Percentiles rank a stretch among this genome's conserved stretches.
Evolutionary conservation across 2,797 vertebrate species (phyloP).

Genomic region (Myotis findleyi): DNA sequence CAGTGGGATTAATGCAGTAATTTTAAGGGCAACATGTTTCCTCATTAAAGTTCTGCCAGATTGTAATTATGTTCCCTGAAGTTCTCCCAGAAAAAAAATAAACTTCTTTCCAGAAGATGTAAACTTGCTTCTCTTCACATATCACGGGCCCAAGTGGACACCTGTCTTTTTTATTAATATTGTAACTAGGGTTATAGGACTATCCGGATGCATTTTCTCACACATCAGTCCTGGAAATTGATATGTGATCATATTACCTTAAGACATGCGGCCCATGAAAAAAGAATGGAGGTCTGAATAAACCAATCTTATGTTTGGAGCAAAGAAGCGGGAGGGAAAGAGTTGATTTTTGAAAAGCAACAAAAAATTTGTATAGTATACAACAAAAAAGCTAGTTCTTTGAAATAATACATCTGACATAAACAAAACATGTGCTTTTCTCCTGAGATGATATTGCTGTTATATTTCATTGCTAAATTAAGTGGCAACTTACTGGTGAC

Average conservation of each 20-base stretch:
- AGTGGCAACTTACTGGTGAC: background rate
- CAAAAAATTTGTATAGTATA: background rate
- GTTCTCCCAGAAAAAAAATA: background rate
- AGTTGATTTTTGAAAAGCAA: background rate
- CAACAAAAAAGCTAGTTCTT: background rate
- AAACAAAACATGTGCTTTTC: background rate
- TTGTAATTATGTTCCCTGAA: background rate
- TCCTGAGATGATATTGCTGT: background rate
- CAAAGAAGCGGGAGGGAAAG: rapidly evolving
- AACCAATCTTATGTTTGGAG: background rate
- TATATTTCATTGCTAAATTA: background rate
- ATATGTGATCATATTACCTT: background rate
- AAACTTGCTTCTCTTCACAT: rapidly evolving
- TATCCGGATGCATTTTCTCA: background rate
- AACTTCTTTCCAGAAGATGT: background rate
- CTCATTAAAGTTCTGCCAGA: background rate
- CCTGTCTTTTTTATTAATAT: background rate
- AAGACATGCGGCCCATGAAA: background rate
- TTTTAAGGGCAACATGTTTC: background rate
- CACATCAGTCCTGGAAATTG: background rate
- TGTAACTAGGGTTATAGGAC: background rate
- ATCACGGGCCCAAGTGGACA: background rate
- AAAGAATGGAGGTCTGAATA: background rate
- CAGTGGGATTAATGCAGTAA: background rate
- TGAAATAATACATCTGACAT: background rate